Evolutionary conservation across 2,113 vertebrate species (phyloP).

Genomic region (Solea solea): DNA sequence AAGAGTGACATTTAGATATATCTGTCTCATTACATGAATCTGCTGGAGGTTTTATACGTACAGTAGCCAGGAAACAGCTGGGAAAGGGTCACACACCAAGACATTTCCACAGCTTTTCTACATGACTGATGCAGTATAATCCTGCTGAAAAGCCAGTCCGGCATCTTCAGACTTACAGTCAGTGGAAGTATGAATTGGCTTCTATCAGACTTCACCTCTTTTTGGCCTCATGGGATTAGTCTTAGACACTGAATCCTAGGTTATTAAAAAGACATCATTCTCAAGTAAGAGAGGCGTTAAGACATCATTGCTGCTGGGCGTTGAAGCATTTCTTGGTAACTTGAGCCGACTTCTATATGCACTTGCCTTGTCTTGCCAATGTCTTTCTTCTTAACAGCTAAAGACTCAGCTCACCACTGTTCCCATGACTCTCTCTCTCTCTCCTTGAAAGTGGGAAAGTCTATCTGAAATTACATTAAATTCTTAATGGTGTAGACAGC

Average conservation of each 20-base stretch:
- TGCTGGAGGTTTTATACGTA: conserved; percentile 10
- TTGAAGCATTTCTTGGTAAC: neutral
- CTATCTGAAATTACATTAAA: conserved; percentile 95
- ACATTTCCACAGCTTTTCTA: conserved; percentile 49
- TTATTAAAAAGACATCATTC: conserved; percentile 19
- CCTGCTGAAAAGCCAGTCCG: conserved; percentile 28
- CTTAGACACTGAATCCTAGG: neutral
- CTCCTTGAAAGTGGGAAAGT: conserved; percentile 86
- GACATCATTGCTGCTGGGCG: neutral
- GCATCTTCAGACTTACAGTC: conserved; percentile 28
- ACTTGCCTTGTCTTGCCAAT: neutral
- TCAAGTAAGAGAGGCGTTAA: neutral
- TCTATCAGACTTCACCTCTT: conserved; percentile 38
- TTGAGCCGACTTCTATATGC: conserved; percentile 1
- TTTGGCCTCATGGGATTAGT: conserved; percentile 23
- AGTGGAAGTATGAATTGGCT: conserved; percentile 19
- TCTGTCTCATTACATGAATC: conserved; percentile 18
- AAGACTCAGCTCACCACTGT: neutral
- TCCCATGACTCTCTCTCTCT: neutral
- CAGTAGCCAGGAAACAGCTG: conserved; percentile 36
- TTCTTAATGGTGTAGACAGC: conserved; percentile 91
- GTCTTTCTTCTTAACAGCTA: conserved; percentile 1
- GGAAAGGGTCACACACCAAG: conserved; percentile 4
- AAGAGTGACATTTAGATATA: conserved; percentile 12
- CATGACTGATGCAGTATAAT: conserved; percentile 60